phyloP scores from a whole-genome alignment of 37 sponge, comb jelly and placozoan genomes.

The Corticium candelabrum region DNA sequence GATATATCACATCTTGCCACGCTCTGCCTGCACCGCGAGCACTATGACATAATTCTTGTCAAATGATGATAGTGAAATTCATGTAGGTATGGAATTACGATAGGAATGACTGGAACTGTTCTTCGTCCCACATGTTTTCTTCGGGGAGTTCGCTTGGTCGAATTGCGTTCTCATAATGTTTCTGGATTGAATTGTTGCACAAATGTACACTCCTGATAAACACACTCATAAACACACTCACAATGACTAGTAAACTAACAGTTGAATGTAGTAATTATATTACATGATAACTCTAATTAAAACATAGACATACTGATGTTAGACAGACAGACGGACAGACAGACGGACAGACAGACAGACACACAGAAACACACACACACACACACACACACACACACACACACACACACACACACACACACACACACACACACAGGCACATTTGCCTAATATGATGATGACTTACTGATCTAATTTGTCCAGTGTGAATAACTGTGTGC shows the following conservation, averaged over 20 bases:
- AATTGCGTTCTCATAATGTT: slow-evolving; percentile 25
- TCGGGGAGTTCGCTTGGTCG: slow-evolving; percentile 50
- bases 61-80: neutral
- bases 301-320: too few species aligned
- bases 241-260: too few species aligned
- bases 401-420: neutral
- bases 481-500: slow-evolving; percentile 59
- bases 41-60: neutral
- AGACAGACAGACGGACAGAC: too few species aligned
- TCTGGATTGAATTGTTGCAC: slow-evolving; percentile 90
- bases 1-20: slow-evolving; percentile 64
- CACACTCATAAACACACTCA: neutral
- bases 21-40: neutral
- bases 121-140: slow-evolving; percentile 87
- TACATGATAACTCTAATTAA: too few species aligned
- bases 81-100: neutral
- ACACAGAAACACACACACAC: neutral
- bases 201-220: slow-evolving; percentile 69
- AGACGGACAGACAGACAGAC: too few species aligned
- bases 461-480: slow-evolving; percentile 67
- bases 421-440: neutral
- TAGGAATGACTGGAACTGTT: slow-evolving; percentile 64
- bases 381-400: slow-evolving; percentile 3
- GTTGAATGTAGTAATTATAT: too few species aligned
- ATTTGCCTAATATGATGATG: too few species aligned